Base-by-base conservation (phyloP, 2,888 invertebrate genomes). In the Pristionchus maxplancki region DNA sequence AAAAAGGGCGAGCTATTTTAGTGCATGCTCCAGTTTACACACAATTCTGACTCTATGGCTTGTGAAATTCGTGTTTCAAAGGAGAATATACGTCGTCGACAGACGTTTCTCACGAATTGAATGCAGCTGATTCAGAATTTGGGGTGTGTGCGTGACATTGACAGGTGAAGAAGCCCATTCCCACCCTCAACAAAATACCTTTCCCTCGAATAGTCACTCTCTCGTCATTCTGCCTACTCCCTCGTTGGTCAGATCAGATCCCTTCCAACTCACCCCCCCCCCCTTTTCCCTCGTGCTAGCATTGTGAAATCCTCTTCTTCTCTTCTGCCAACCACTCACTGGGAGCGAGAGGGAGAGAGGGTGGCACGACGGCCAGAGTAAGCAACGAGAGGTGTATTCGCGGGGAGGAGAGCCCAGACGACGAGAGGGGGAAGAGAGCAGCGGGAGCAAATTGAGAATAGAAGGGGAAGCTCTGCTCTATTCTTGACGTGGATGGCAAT, bases 401-500 rank as follows among this genome's bases (percentile, higher is more conserved):
- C 71, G 24, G 8, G 24, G 20, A 20, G 37, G 71, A 64, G 64
- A 15, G 20, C 4, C 17, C 71, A 71, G 71, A 40, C 37, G 71
- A 71, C 37, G 37, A 71, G 71, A 71, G 71, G 31, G 31, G 13
- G 31, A 37, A 37, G 71, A n/a, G 34, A 71, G 34, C 71, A 71
- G 71, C 13, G 71, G 37, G 71, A 71, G 71, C 71, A 71, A 71
- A 71, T 71, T 71, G 71, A 71, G 78, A 78, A 78, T 24, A n/a
- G 78, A 44, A 34, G 74, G 11, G 78, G 17, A 13, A 48, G 44
- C 28, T 44, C 28, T 15, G 67, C 67, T 34, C 34, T 34, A 50
- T 53, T 50, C 82, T 83, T 83, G 82, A 83, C 82, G 82, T 83
- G 82, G 31, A 44, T 31, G 82, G 28, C 82, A 83, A 83, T 83